These are phyloP conservation scores for Pomatorhinus ruficollis DNA, from an alignment of 2,113 vertebrate species.

Conservation along the genomic window DNA sequence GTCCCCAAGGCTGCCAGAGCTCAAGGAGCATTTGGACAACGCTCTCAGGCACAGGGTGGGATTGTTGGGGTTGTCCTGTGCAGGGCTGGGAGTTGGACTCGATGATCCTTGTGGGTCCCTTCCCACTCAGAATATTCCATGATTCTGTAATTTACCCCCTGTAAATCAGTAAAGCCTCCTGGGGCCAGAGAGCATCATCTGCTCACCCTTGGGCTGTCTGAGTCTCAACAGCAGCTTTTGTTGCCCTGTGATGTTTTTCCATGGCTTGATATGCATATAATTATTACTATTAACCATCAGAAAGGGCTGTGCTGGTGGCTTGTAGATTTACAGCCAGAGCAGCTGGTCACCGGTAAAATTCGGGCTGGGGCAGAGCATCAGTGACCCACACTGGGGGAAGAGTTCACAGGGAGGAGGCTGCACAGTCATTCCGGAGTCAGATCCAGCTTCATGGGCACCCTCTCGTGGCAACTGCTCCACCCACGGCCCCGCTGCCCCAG, in stretches of 20 bases:
- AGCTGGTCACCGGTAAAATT: rapidly evolving
- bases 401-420: neutral
- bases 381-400: rapidly evolving
- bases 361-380: neutral
- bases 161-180: neutral
- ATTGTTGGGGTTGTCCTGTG: neutral
- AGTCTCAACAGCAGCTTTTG: neutral
- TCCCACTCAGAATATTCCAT: neutral
- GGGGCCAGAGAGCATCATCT: neutral
- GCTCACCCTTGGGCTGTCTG: neutral
- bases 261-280: neutral
- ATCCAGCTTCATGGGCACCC: neutral
- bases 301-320: neutral
- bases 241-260: neutral
- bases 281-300: neutral
- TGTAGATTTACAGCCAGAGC: neutral
- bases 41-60: neutral
- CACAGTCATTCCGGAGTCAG: rapidly evolving
- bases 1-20: neutral
- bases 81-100: neutral
- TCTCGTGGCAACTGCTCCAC: neutral
- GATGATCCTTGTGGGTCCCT: neutral
- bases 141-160: neutral
- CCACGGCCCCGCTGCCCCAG: neutral
- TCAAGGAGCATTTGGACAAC: neutral